A percentile compares a stretch with the other conserved stretches of the same genome.
phyloP scores from a whole-genome alignment of 1,140 invertebrate genomes.

The Orius insidiosus region DNA sequence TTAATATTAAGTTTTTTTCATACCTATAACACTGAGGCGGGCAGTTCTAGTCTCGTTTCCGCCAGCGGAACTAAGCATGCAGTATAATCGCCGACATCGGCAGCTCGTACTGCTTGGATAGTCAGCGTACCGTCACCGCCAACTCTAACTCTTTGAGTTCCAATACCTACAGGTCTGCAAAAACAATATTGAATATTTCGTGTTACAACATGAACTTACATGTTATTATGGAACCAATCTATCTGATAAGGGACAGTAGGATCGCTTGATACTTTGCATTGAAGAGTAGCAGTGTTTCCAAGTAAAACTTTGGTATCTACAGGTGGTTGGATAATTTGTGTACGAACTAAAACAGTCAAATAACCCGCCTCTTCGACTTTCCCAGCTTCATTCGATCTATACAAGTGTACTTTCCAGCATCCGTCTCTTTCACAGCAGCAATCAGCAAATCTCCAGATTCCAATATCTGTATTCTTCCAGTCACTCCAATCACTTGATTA shows the following conservation, averaged over 20 bases:
- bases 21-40: slow-evolving; percentile 56
- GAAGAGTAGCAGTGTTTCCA: slow-evolving; percentile 74
- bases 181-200: too few species aligned
- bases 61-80: slow-evolving; percentile 65
- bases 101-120: slow-evolving; percentile 60
- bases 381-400: slow-evolving; percentile 74
- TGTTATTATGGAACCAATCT: slow-evolving; percentile 77
- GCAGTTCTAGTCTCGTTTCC: slow-evolving; percentile 82
- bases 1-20: background rate
- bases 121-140: slow-evolving; percentile 58
- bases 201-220: too few species aligned
- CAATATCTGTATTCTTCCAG: slow-evolving; percentile 51
- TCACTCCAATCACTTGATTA: slow-evolving; percentile 33
- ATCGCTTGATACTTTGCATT: slow-evolving; percentile 88
- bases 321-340: slow-evolving; percentile 81
- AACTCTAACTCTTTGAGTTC: slow-evolving; percentile 48
- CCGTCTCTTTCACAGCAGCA: slow-evolving; percentile 59
- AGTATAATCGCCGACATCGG: slow-evolving; percentile 70
- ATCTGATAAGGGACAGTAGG: slow-evolving; percentile 75
- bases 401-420: slow-evolving; percentile 80
- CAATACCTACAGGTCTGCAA: slow-evolving; percentile 18
- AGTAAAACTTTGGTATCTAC: slow-evolving; percentile 74
- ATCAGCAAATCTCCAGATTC: slow-evolving; percentile 73
- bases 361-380: slow-evolving; percentile 62
- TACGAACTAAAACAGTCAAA: slow-evolving; percentile 73